These are phyloP conservation scores for Drosophila serrata DNA, from an alignment of 1,140 invertebrate species.

Conservation along the genomic window DNA sequence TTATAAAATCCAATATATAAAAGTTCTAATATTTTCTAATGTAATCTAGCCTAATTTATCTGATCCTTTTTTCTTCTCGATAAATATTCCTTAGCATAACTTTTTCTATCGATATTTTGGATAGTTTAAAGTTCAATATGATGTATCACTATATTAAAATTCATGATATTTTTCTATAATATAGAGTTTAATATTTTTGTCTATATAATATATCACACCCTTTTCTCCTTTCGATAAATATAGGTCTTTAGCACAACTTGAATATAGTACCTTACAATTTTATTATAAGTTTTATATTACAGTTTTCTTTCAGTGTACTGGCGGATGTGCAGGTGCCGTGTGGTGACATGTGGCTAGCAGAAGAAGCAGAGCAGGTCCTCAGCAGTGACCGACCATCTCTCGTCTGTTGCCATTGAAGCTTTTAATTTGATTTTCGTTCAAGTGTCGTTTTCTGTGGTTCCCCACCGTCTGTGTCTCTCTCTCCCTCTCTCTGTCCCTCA, in stretches of 20 bases:
- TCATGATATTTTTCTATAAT: not conserved
- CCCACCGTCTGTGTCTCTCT: constrained; percentile 4
- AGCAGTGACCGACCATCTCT: constrained; percentile 13
- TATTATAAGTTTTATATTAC: no score
- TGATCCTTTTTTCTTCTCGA: no score
- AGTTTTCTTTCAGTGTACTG: not conserved
- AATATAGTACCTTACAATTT: no score
- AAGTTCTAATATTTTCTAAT: no score
- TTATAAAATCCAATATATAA: not conserved
- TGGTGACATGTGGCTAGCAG: constrained; percentile 61
- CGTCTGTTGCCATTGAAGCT: constrained; percentile 78
- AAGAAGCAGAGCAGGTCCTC: constrained; percentile 33
- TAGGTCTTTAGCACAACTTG: not conserved
- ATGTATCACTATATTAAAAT: not conserved
- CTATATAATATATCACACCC: not conserved
- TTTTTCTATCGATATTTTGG: no score
- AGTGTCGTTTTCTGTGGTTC: constrained; percentile 73
- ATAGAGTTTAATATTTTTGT: not conserved
- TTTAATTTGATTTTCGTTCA: constrained; percentile 84
- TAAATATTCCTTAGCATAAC: no score
- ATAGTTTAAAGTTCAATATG: not conserved
- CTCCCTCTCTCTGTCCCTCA: constrained; percentile 4
- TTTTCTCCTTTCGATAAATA: not conserved
- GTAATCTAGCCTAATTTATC: no score
- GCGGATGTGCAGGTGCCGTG: constrained; percentile 64